Evolutionary conservation across 2,888 invertebrate species (phyloP).

Genomic region (Anorthoa munda): DNA sequence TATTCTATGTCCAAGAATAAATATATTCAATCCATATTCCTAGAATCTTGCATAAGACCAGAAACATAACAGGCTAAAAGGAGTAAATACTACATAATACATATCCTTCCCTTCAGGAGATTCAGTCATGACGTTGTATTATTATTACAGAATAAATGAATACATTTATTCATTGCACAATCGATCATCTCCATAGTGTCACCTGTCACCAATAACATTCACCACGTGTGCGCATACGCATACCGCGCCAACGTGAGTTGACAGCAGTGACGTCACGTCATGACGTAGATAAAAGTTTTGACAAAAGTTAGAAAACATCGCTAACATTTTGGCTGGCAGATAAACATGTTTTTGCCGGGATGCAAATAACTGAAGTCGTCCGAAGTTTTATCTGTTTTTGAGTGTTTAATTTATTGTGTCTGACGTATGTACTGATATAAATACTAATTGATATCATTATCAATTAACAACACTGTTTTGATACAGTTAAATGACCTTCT

Average conservation of each 20-base stretch:
- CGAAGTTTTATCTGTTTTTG: slow-evolving; percentile 28
- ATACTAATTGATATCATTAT: slow-evolving; percentile 29
- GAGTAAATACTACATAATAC: too few relatives aligned
- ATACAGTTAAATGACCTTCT: neutral
- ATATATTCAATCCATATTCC: too few relatives aligned
- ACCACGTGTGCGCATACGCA: slow-evolving; percentile 52
- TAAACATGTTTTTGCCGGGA: slow-evolving; percentile 66
- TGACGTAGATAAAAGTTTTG: slow-evolving; percentile 49
- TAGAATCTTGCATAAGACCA: too few relatives aligned
- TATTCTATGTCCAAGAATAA: too few relatives aligned
- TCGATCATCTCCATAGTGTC: slow-evolving; percentile 21
- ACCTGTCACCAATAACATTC: slow-evolving; percentile 22
- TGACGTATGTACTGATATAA: slow-evolving; percentile 22
- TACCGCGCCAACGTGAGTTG: slow-evolving; percentile 34
- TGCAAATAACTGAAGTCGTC: slow-evolving; percentile 47
- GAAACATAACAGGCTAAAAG: too few relatives aligned
- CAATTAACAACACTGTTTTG: slow-evolving; percentile 5
- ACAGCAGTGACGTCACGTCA: slow-evolving; percentile 31
- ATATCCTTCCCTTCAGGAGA: too few relatives aligned
- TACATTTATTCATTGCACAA: slow-evolving; percentile 4
- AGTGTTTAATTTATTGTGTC: slow-evolving; percentile 37
- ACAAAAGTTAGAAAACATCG: slow-evolving; percentile 45
- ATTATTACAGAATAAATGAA: too few relatives aligned
- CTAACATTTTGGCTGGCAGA: slow-evolving; percentile 60
- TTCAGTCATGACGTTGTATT: neutral